Percentiles rank a stretch among this genome's conserved stretches.
Conservation (phyloP, 2,797 vertebrate genomes). For the Mico argentatus region DNA sequence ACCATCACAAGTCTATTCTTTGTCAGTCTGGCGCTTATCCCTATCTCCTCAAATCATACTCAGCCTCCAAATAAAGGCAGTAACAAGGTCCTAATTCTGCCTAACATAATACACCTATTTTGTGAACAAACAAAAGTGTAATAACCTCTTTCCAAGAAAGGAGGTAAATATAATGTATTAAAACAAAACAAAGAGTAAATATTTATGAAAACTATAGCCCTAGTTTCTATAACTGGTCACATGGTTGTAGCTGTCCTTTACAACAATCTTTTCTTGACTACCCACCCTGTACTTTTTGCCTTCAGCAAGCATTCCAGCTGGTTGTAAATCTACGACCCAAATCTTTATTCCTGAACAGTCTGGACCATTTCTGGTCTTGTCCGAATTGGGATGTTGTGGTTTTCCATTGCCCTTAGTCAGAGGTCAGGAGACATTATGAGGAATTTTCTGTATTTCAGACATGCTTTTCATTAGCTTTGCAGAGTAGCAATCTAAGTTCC, state of each 20-base stretch:
- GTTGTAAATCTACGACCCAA: not conserved
- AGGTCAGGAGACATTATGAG: too few species aligned
- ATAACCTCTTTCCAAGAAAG: not conserved
- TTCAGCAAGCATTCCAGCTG: not conserved
- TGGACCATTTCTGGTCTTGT: not conserved
- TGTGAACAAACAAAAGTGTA: not conserved
- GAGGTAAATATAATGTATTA: not conserved
- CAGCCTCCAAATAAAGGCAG: not conserved
- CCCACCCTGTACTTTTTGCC: not conserved
- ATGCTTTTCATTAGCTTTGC: not conserved
- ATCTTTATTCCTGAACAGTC: not conserved
- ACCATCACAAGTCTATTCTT: not conserved
- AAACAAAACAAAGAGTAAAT: not conserved
- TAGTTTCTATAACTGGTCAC: not conserved
- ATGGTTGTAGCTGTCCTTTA: not conserved
- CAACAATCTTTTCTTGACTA: not conserved
- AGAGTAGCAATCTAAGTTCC: not conserved
- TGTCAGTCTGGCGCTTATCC: not conserved
- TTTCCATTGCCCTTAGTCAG: not conserved
- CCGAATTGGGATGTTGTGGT: not conserved
- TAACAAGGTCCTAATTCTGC: not conserved
- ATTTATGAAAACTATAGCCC: not conserved
- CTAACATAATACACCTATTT: not conserved
- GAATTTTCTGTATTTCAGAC: not conserved
- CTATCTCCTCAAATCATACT: not conserved